Conservation (phyloP, 2,113 vertebrate genomes). For the Genyomyrus donnyi region DNA sequence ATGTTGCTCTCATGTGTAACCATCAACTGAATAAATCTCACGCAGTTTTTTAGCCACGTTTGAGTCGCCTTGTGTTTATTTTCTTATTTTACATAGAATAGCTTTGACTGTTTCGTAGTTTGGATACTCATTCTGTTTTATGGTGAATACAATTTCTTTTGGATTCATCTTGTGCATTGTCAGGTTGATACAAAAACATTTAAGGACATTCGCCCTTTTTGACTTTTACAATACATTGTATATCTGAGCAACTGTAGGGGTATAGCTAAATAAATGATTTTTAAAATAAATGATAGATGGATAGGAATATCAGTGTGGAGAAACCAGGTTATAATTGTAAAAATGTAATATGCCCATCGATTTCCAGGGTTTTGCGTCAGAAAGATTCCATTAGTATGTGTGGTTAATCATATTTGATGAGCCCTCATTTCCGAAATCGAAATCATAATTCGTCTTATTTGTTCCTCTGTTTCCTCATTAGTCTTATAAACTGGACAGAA, state of each 20-base stretch:
- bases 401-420: not conserved
- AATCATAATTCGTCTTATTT: not conserved
- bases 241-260: not conserved
- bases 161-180: not conserved
- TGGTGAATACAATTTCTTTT: not conserved
- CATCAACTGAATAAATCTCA: not conserved
- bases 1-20: not conserved
- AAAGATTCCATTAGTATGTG: not conserved
- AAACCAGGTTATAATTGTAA: not conserved
- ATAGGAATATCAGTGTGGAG: not conserved
- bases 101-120: not conserved
- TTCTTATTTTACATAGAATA: not conserved
- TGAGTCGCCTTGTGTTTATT: not conserved
- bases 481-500: not conserved
- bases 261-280: not conserved
- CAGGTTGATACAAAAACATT: not conserved
- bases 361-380: not conserved
- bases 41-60: not conserved
- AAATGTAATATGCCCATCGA: not conserved
- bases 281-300: not conserved
- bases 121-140: not conserved
- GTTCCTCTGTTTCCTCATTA: not conserved
- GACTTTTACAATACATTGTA: not conserved
- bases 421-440: not conserved
- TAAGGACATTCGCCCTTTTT: not conserved